Evolutionary conservation across 1,140 invertebrate species (phyloP), one percentile per base, ranked within the genome.

Genomic region (Ganaspis sp.): DNA sequence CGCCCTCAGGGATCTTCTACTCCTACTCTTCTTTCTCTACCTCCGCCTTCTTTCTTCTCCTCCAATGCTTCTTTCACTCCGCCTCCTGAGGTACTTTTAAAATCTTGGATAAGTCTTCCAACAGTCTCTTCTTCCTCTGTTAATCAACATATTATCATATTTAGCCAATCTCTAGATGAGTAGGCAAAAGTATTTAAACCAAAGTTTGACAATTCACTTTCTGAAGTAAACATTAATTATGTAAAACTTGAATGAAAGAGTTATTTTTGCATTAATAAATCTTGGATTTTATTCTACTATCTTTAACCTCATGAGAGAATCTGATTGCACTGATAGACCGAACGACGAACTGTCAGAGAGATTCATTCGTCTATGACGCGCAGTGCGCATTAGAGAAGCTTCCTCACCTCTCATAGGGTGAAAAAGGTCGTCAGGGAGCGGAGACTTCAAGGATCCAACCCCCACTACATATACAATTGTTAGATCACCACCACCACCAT

Each of bases 351-450:
- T 88, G 86, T 88, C 88, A 88, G 85, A 73, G 78, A 85, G 86
- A 88, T 87, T 82, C 83, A 76, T 81, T 85, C 83, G 85, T 88
- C 86, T 88, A 86, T 88, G 88, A 89, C 87, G 87, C 86, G 85
- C 87, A 87, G 84, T 88, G 85, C 84, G 82, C 86, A 80, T 81
- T 80, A 83, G 81, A 82, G 81, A 81, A 78, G 82, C 86, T 80
- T 83, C 83, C 83, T 85, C 83, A 84, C 81, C 83, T 85, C 82
- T 84, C 81, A 86, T 86, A 86, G 87, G 86, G 84, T 87, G 85
- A 87, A 87, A 88, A 87, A 86, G 86, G 83, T 84, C 79, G 86
- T 83, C 84, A 87, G 84, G 80, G 79, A 85, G 82, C 79, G 80
- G 81, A 86, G 80, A 80, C 83, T 80, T 79, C 77, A 84, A 84